Conservation (phyloP, 2,113 vertebrate species). For the Cheilinus undulatus region DNA sequence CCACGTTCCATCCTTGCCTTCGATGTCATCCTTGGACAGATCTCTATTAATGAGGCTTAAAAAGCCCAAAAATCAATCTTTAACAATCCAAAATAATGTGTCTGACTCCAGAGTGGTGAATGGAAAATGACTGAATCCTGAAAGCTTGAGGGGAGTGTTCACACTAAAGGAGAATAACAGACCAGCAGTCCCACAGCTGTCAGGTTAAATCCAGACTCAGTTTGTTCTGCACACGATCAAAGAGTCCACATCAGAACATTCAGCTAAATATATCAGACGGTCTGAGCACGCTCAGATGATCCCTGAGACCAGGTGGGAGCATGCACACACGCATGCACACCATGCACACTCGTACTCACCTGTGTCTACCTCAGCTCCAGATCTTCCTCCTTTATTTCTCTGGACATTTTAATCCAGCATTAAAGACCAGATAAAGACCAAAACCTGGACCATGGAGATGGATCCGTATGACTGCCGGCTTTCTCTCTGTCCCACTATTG, state of each 20-base stretch:
- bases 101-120: too few relatives aligned
- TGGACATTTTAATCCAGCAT: not conserved
- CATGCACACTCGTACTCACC: constrained; percentile 3
- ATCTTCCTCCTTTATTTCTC: not conserved
- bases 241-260: not conserved
- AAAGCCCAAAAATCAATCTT: too few relatives aligned
- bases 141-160: too few relatives aligned
- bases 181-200: not conserved
- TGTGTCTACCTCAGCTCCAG: constrained; percentile 32
- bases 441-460: not conserved
- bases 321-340: not conserved
- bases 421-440: not conserved
- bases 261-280: not conserved
- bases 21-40: too few relatives aligned
- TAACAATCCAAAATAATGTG: too few relatives aligned
- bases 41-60: too few relatives aligned
- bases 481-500: constrained; percentile 1
- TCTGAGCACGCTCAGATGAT: not conserved
- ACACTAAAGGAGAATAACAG: too few relatives aligned
- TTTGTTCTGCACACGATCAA: constrained; percentile 23
- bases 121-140: too few relatives aligned
- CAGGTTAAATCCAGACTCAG: not conserved
- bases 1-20: too few relatives aligned
- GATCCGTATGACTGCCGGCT: not conserved
- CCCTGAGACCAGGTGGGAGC: not conserved